Percentiles rank a stretch among this genome's conserved stretches.
These are phyloP conservation scores for Drosophila sturtevanti DNA, from an alignment of 1,140 invertebrate species.

Conservation along the genomic window DNA sequence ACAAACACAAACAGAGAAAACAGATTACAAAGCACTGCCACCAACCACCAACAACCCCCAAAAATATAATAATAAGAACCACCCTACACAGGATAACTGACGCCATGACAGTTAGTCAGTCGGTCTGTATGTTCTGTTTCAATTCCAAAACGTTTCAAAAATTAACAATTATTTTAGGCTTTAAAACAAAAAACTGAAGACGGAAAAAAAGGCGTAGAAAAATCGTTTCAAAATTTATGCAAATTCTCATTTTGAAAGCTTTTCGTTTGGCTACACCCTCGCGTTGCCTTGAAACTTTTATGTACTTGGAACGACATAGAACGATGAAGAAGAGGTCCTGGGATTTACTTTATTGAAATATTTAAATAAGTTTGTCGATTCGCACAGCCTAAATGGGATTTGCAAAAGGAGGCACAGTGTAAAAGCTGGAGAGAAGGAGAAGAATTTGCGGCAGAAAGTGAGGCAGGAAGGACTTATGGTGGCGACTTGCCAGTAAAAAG, in stretches of 20 bases:
- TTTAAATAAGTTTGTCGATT: conserved; percentile 82
- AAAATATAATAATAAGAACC: conserved; percentile 44
- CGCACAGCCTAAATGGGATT: conserved; percentile 81
- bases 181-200: conserved; percentile 9
- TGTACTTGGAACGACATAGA: neutral
- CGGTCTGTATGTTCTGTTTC: neutral
- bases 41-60: conserved; percentile 55
- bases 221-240: conserved; percentile 24
- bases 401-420: conserved; percentile 26
- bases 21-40: conserved; percentile 68
- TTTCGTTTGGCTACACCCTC: neutral
- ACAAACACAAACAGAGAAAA: conserved; percentile 36
- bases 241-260: conserved; percentile 9
- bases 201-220: conserved; percentile 14
- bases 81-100: conserved; percentile 46
- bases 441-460: neutral
- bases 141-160: conserved; percentile 12
- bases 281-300: conserved; percentile 2
- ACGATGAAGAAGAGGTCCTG: neutral
- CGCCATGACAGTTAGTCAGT: conserved; percentile 40
- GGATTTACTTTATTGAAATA: conserved; percentile 82
- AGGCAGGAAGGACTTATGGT: conserved; percentile 24
- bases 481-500: conserved; percentile 51
- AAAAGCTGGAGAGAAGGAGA: neutral
- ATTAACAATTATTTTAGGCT: conserved; percentile 12